Percentiles rank a stretch among this genome's conserved stretches.
Conservation (phyloP, 2,797 vertebrate genomes). For the Schizothorax lantsangensis region DNA sequence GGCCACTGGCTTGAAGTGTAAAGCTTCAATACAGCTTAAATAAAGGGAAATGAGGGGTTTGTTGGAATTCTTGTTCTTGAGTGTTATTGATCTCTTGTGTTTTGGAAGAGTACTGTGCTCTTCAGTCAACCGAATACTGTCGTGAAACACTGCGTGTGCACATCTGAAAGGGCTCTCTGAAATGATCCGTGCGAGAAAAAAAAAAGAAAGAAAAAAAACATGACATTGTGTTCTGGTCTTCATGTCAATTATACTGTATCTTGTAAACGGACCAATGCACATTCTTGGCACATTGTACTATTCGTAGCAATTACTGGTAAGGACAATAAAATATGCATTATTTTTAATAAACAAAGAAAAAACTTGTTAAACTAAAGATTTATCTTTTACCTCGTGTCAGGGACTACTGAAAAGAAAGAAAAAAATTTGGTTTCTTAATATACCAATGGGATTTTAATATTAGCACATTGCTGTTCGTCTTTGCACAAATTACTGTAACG, state of each 20-base stretch:
- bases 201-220: conserved; percentile 23
- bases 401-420: conserved; percentile 78
- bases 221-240: conserved; percentile 74
- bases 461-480: conserved; percentile 87
- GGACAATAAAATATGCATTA: conserved; percentile 86
- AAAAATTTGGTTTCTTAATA: conserved; percentile 77
- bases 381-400: conserved; percentile 87
- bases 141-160: conserved; percentile 82
- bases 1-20: conserved; percentile 54
- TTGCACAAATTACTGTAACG: conserved; percentile 85
- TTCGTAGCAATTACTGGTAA: conserved; percentile 85
- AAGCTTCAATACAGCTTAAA: conserved; percentile 45
- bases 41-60: conserved; percentile 40
- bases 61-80: conserved; percentile 67
- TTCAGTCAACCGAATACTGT: conserved; percentile 79
- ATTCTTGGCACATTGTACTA: conserved; percentile 83
- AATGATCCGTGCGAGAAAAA: conserved; percentile 77
- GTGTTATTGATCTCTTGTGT: conserved; percentile 70
- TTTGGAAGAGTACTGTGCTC: conserved; percentile 72
- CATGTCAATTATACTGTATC: conserved; percentile 73
- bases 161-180: conserved; percentile 86
- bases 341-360: conserved; percentile 74
- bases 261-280: conserved; percentile 81
- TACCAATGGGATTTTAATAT: conserved; percentile 84
- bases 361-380: conserved; percentile 80